Evolutionary conservation across 2,797 vertebrate species (phyloP).

Genomic region (Novumbra hubbsi): DNA sequence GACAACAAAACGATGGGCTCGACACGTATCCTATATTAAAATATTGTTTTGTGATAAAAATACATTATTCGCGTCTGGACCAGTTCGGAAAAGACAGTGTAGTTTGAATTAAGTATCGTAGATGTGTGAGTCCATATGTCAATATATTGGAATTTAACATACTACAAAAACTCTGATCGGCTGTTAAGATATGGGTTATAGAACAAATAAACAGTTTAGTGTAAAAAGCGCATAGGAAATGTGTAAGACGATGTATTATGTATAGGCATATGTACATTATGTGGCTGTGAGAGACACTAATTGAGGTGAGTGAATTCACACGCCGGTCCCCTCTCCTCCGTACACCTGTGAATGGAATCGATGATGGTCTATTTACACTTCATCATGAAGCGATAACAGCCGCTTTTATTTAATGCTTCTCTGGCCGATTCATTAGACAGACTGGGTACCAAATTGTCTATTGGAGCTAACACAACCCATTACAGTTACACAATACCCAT

Average conservation of each 20-base stretch:
- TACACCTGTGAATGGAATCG: constrained; percentile 46
- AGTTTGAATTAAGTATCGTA: background rate
- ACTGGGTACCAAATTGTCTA: constrained; percentile 52
- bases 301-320: constrained; percentile 55
- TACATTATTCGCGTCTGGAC: background rate
- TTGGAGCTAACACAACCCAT: constrained; percentile 46
- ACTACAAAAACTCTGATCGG: background rate
- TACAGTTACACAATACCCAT: constrained; percentile 13
- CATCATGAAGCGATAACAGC: constrained; percentile 75
- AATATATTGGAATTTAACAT: constrained; percentile 3
- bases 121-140: background rate
- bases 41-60: background rate
- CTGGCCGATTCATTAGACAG: constrained; percentile 67
- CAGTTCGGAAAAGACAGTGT: background rate
- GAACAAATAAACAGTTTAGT: constrained; percentile 7
- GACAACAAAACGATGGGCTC: background rate
- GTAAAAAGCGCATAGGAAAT: constrained; percentile 39
- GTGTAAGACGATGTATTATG: constrained; percentile 56
- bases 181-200: background rate
- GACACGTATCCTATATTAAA: background rate
- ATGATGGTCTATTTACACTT: constrained; percentile 74
- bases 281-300: constrained; percentile 48
- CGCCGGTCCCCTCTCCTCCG: constrained; percentile 28
- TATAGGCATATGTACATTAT: constrained; percentile 56
- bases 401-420: constrained; percentile 55